Evolutionary conservation across 2,888 invertebrate genomes (phyloP), one percentile per base, ranked within the genome.

Genomic region (Chouioia cunea): DNA sequence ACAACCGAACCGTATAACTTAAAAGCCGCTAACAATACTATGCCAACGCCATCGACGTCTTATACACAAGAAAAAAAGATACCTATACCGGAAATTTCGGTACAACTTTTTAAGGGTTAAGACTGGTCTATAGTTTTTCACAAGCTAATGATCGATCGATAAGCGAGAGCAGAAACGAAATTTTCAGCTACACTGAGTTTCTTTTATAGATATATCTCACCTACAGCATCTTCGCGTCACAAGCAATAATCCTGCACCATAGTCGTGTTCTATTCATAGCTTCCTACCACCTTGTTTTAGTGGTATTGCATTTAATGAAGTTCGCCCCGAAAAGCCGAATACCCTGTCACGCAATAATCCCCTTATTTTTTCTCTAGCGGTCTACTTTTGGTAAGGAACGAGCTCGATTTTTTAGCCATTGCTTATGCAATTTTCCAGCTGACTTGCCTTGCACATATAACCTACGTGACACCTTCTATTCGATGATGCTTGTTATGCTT

Each of bases 251-350:
- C 65, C 65, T n/a, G 10, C 54, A 16, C 57, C 70, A 70, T 66
- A 74, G 71, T 76, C 73, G 75, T 78, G 76, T 77, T 70, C 73
- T 80, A 79, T 82, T 83, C 82, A 6, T 36, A 6, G 36, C 6
- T 36, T 36, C 12, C 12, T 36, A 8, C 76, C 76, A 76, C 76
- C 81, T 82, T 82, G 80, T 81, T 82, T 84, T 83, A 82, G 79
- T 81, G 79, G 80, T 83, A 82, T 82, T 80, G 79, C 81, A 80
- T 82, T 82, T 81, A 83, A 82, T 77, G 77, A 82, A 79, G 79
- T 79, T 80, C 77, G 36, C 36, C 12, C 73, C 71, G 57, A 73
- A 74, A 70, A 71, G 63, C 52, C 47, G 43, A 53, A 52, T 50
- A 48, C 36, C 43, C 43, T 8, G 63, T 22, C 60, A 46, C 70